phyloP scores from a whole-genome alignment of 2,888 invertebrate genomes.

The Scotopteryx bipunctaria region DNA sequence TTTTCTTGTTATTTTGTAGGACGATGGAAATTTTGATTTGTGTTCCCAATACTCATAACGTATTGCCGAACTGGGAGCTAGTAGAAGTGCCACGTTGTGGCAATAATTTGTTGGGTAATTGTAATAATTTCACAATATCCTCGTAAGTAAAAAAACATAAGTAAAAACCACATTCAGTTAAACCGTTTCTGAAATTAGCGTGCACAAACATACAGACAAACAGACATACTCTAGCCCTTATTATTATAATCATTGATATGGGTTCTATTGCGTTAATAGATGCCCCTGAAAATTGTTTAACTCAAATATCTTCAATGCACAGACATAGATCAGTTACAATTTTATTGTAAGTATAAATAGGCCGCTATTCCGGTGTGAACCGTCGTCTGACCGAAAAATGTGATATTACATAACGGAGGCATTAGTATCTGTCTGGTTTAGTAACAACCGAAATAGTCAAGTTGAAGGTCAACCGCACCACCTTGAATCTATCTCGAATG shows the following conservation, averaged over 20 bases:
- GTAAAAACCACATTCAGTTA: no score
- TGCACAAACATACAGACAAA: no score
- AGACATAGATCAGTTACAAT: background rate
- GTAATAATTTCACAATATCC: background rate
- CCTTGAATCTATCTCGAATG: conserved; percentile 2
- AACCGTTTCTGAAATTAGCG: no score
- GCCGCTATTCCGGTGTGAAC: conserved; percentile 13
- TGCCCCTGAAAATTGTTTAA: no score
- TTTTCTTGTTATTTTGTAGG: conserved; percentile 1
- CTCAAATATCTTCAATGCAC: background rate
- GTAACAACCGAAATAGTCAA: conserved; percentile 44
- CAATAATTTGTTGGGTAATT: background rate
- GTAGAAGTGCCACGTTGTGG: background rate
- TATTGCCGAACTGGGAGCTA: conserved; percentile 2
- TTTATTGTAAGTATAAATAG: no score
- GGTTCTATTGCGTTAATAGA: no score
- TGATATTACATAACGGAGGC: conserved; percentile 13
- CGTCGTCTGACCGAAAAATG: conserved; percentile 8
- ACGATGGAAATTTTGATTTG: conserved; percentile 9
- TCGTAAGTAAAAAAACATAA: no score
- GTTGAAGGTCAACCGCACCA: conserved; percentile 46
- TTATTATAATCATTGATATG: no score
- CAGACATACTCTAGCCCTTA: no score
- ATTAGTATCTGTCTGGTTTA: conserved; percentile 22
- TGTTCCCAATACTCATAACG: conserved; percentile 6